Evolutionary conservation across 2,888 invertebrate species (phyloP).

Genomic region (Chelonus formosanus): DNA sequence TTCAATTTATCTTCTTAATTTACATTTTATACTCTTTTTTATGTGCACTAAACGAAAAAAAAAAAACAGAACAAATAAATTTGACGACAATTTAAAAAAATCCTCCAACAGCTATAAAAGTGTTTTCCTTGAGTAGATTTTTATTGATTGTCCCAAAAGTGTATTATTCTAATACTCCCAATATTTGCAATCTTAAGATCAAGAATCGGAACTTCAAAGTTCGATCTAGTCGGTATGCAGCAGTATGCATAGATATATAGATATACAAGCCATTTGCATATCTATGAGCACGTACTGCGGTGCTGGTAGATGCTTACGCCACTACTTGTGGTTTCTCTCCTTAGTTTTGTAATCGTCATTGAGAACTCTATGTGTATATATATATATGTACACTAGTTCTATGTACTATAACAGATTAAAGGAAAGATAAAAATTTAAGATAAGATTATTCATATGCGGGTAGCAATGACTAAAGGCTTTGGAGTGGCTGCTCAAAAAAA

Average conservation of each 20-base stretch:
- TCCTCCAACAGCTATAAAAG: no score
- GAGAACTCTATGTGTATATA: constrained; percentile 3
- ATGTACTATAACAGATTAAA: no score
- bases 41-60: no score
- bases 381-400: background rate
- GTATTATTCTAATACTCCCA: no score
- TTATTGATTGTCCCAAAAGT: no score
- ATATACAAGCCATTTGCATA: constrained; percentile 43
- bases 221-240: constrained; percentile 13
- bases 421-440: background rate
- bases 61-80: no score
- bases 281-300: constrained; percentile 41
- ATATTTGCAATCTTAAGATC: no score
- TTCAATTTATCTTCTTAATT: no score
- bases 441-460: constrained; percentile 23
- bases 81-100: no score
- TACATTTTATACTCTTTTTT: no score
- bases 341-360: constrained; percentile 1
- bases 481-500: constrained; percentile 6
- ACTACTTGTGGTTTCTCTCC: constrained; percentile 7
- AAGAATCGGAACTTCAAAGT: no score
- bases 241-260: constrained; percentile 24
- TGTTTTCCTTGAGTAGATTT: no score
- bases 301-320: constrained; percentile 22
- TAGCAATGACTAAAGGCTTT: background rate